Conservation (phyloP, 2,797 vertebrate genomes). For the Epinephelus coioides region DNA sequence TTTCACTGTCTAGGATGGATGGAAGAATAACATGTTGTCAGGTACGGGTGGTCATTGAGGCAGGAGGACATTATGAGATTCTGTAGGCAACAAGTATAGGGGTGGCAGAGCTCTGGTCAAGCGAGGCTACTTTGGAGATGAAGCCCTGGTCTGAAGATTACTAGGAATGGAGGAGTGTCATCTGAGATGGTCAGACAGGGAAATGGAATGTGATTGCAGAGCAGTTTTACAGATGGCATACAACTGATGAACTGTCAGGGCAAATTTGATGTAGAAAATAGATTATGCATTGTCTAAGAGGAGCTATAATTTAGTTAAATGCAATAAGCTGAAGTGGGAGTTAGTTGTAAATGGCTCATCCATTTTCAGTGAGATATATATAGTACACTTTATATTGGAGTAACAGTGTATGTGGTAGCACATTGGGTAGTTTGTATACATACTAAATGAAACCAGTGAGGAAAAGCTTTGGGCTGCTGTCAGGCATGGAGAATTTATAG, state of each 20-base stretch:
- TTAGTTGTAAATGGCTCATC: constrained; percentile 3
- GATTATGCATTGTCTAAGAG: constrained; percentile 10
- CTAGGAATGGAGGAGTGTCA: constrained; percentile 68
- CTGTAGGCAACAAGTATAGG: constrained; percentile 58
- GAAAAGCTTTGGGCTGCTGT: constrained; percentile 69
- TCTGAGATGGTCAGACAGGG: constrained; percentile 65
- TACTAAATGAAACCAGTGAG: constrained; percentile 47
- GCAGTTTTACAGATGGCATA: constrained; percentile 4
- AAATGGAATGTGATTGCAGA: neutral
- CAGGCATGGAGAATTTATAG: constrained; percentile 85
- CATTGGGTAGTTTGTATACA: constrained; percentile 40
- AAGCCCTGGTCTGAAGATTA: constrained; percentile 68
- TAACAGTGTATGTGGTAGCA: constrained; percentile 54
- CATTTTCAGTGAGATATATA: constrained; percentile 35
- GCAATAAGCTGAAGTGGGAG: constrained; percentile 1
- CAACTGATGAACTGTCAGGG: constrained; percentile 3
- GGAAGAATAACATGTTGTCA: constrained; percentile 74
- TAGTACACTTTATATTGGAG: constrained; percentile 1
- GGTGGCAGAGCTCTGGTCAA: constrained; percentile 60
- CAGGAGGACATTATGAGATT: constrained; percentile 65
- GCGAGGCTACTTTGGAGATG: constrained; percentile 54
- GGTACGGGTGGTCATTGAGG: constrained; percentile 58
- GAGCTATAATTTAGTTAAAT: constrained; percentile 13
- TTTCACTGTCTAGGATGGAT: constrained; percentile 68
- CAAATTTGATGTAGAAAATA: constrained; percentile 19